Conservation (phyloP, 2,888 invertebrate genomes). For the Cantharis lateralis region DNA sequence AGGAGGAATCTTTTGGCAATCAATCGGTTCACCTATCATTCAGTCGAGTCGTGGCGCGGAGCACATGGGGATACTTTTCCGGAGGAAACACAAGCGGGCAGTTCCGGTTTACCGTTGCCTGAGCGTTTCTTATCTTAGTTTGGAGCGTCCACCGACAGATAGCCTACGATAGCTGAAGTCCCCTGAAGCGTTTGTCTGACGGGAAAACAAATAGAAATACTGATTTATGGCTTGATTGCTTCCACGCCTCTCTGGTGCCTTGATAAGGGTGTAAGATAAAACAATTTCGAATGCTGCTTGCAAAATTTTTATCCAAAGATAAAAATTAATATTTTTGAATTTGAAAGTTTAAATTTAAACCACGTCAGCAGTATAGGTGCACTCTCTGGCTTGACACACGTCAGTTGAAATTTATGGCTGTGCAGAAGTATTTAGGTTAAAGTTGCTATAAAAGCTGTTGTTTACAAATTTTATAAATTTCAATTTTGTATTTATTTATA, state of each 20-base stretch:
- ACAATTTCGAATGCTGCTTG: conserved; percentile 37
- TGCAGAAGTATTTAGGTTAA: neutral
- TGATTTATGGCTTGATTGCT: conserved; percentile 46
- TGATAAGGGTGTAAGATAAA: conserved; percentile 41
- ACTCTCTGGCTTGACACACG: neutral
- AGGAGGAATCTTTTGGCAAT: conserved; percentile 38
- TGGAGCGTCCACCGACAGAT: conserved; percentile 46
- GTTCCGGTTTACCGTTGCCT: conserved; percentile 45
- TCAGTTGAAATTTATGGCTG: neutral
- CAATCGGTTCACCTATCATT: conserved; percentile 37
- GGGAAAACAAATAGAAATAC: conserved; percentile 42
- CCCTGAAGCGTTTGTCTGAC: conserved; percentile 29
- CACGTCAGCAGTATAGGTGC: neutral
- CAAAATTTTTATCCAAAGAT: conserved; percentile 25
- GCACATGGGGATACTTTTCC: conserved; percentile 36
- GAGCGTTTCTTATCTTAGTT: conserved; percentile 42
- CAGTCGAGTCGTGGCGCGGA: conserved; percentile 16
- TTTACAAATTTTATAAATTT: neutral
- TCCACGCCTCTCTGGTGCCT: conserved; percentile 39
- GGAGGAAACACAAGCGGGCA: conserved; percentile 46
- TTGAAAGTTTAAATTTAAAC: neutral
- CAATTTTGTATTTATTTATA: conserved; percentile 15
- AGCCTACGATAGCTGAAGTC: conserved; percentile 41
- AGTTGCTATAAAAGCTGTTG: conserved; percentile 2
- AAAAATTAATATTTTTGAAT: neutral